Percentiles rank a stretch among this genome's conserved stretches.
Evolutionary conservation across 2,888 invertebrate genomes (phyloP).

Genomic region (Sicus ferrugineus): DNA sequence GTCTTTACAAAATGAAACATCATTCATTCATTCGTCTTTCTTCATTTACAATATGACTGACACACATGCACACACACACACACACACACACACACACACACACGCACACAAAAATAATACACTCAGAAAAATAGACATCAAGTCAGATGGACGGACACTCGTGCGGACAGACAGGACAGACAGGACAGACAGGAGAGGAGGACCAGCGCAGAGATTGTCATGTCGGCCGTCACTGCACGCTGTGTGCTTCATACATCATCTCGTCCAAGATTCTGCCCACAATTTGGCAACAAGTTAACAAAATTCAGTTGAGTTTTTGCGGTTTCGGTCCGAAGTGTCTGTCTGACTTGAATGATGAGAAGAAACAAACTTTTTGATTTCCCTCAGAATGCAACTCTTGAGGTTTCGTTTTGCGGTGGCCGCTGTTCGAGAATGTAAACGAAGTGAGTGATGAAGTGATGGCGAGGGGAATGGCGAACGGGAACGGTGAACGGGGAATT

Average conservation of each 20-base stretch:
- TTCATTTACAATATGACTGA: too few species aligned
- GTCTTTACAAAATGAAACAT: too few species aligned
- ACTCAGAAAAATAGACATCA: too few species aligned
- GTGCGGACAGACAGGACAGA: not conserved
- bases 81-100: too few species aligned
- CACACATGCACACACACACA: too few species aligned
- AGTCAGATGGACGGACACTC: not conserved
- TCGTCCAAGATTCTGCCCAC: constrained; percentile 17
- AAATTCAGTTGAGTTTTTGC: constrained; percentile 37
- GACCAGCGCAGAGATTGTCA: not conserved
- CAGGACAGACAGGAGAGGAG: too few species aligned
- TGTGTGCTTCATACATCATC: not conserved
- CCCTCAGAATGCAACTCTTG: constrained; percentile 26
- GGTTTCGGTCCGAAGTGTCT: constrained; percentile 35
- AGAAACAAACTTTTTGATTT: constrained; percentile 31
- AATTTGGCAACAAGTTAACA: constrained; percentile 38
- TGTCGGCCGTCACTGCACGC: not conserved
- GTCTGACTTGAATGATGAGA: constrained; percentile 32
- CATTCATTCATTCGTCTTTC: too few species aligned
- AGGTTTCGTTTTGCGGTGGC: constrained; percentile 29
- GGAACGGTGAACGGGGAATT: too few species aligned
- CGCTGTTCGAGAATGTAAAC: not conserved
- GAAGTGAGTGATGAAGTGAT: not conserved
- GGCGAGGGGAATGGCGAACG: not conserved
- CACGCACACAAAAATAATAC: constrained; percentile 2